Base-by-base conservation (phyloP, 1,140 invertebrate species). In the Atopsyche davidsoni region DNA sequence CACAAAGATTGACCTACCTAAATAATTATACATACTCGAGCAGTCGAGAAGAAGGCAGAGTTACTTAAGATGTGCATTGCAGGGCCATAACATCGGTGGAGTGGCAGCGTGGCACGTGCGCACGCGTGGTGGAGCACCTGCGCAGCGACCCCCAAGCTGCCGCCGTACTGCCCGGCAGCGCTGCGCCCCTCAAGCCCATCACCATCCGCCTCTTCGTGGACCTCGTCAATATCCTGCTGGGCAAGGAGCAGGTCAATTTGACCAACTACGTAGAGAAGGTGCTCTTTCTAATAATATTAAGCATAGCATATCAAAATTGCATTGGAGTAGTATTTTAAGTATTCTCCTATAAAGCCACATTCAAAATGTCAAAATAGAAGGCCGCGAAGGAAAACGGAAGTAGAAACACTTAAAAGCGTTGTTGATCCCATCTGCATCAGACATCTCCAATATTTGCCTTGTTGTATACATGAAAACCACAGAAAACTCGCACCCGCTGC, bases 231-330 rank as follows among this genome's bases (percentile, higher is more conserved):
- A 34, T 22, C 21, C 32, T 57, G 17, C 22, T 57, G 7, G 45
- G 36, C 1, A 38, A 38, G 17, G 31, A 17, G 19, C 46, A 42
- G 11, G 38, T 58, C 17, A 50, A 51, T 25, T 32, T 13, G 4
- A 32, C 4, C n/a, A 54, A 58, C 31, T 58, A 58, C 28, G 21
- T 51, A 0, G 24, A 51, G 13, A 58, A 54, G 48, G 56, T 58
- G 31, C 13, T n/a, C n/a, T n/a, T 47, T 23, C 21, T n/a, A n/a
- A 28, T 28, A 7, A 28, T 28, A 28, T 28, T n/a, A n/a, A n/a
- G n/a, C n/a, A 28, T 28, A 28, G n/a, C n/a, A 28, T 7, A 28
- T n/a, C n/a, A n/a, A n/a, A n/a, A n/a, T n/a, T n/a, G n/a, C n/a
- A n/a, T n/a, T n/a, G n/a, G n/a, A n/a, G n/a, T n/a, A n/a, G n/a